Base-by-base conservation (phyloP, 2,797 vertebrate species). In the Neosalanx taihuensis region DNA sequence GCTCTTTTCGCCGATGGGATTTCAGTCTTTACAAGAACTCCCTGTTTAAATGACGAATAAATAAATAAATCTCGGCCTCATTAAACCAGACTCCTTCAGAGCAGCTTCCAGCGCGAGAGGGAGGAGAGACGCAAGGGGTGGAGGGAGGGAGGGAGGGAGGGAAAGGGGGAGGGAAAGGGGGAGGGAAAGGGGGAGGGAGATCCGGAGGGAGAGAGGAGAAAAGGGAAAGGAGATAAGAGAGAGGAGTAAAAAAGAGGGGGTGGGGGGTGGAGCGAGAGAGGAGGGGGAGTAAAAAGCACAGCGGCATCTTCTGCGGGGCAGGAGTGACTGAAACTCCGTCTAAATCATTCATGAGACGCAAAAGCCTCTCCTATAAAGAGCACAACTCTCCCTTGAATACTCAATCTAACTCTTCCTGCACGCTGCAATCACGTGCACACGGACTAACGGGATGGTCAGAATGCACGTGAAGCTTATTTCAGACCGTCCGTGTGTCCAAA, bases 261-360 rank as follows among this genome's bases (percentile, higher is more conserved):
- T 3, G 23, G 58, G 23, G 20, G 26, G 12, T 59, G 62, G 63
- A 46, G 64, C 79, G 76, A 78, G 72, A 74, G 73, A 69, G 78
- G 72, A 61, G 76, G 86, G 81, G 86, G 85, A 76, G 75, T 67
- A 87, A 93, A 83, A 91, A 91, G 75, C 81, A 77, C 81, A 81
- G 88, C 86, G 89, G 89, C 84, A 91, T 91, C 92, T 93, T 91
- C 92, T 93, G 90, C 89, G 91, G 90, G 86, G 88, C 86, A 90
- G 89, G 90, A 91, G 92, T 90, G 90, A 91, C 90, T 91, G 89
- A 90, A 89, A 88, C 84, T 73, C 35, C 82, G 83, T 31, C 90
- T 94, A 85, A 94, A 94, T 94, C 92, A 94, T 94, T 94, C 90
- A 94, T 90, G 75, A 81, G 80, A 84, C 83, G 87, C 91, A 94